Base-by-base conservation (phyloP, 2,888 invertebrate species). In the Epistrophe grossulariae region DNA sequence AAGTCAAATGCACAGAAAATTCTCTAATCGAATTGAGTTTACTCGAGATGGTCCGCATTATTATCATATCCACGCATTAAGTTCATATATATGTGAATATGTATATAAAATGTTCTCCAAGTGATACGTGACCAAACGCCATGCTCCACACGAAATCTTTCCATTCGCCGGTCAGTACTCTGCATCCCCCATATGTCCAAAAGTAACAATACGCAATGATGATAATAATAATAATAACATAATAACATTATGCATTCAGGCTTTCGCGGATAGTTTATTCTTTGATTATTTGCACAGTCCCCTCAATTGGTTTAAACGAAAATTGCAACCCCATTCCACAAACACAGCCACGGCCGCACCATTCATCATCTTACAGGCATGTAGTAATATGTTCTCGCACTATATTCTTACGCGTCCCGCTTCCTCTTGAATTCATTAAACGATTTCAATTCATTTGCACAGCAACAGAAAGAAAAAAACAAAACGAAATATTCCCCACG, bases 91-190 rank as follows among this genome's bases (percentile, higher is more conserved):
- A 52, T 11, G 11, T 19, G n/a, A n/a, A n/a, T n/a, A n/a, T n/a
- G n/a, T n/a, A n/a, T n/a, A n/a, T n/a, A n/a, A n/a, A n/a, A 5
- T 17, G 13, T 64, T 71, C 70, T 64, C 74, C 70, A 83, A 70
- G 87, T 79, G 71, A 74, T 87, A 87, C 87, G 87, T 87, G 87
- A 87, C 87, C 83, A 87, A 87, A 87, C 87, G 76, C 87, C 87
- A 87, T 83, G 87, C 87, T 87, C 66, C 71, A 71, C 66, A 66
- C 38, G 0, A 10, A 55, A 17, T 66, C 64, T 70, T 73, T 43
- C 70, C 40, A 66, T 66, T 74, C 83, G 35, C 35, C 83, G 50
- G 31, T 72, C 79, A 38, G 8, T 45, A 60, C 48, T 28, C 28
- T 38, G 31, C 57, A 62, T 31, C 55, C 45, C 4, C 9, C 31